These are phyloP conservation scores for Kuschelorhynchus macadamiae DNA, from an alignment of 2,888 invertebrate genomes.

Conservation along the genomic window DNA sequence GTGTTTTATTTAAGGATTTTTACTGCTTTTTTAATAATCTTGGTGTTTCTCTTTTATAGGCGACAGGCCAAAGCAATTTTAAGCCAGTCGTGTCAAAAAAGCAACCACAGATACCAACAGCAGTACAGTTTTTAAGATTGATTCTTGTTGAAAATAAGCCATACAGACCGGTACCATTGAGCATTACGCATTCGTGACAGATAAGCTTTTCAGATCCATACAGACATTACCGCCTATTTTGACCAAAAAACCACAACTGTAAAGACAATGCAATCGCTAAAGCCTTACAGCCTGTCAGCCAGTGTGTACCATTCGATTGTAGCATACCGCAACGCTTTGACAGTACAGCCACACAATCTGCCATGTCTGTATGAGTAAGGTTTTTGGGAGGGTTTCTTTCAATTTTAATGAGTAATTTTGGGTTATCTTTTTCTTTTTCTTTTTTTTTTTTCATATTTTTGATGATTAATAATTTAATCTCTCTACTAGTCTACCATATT, in stretches of 20 bases:
- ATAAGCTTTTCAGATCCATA: constrained; percentile 8
- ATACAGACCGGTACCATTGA: constrained; percentile 22
- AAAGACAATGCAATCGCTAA: not conserved
- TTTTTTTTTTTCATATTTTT: no score
- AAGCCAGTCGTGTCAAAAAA: constrained; percentile 46
- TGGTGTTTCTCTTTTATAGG: constrained; percentile 50
- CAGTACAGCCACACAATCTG: constrained; percentile 27
- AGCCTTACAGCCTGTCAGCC: constrained; percentile 12
- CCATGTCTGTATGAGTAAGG: constrained; percentile 39
- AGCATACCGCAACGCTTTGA: constrained; percentile 22
- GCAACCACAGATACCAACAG: constrained; percentile 30
- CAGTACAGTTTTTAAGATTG: constrained; percentile 38
- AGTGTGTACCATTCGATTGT: constrained; percentile 1
- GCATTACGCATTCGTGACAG: constrained; percentile 30
- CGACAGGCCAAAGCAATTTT: constrained; percentile 44
- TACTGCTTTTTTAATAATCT: constrained; percentile 38
- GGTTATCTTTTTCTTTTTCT: no score
- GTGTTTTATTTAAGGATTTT: constrained; percentile 38
- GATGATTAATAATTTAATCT: no score
- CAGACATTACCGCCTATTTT: constrained; percentile 17
- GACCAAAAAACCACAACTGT: constrained; percentile 3
- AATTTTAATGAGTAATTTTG: no score
- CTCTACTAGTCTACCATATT: no score
- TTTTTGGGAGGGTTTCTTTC: constrained; percentile 2
- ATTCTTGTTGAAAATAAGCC: constrained; percentile 25